Conservation (phyloP, 2,797 vertebrate genomes). For the Buceros bicornis region DNA sequence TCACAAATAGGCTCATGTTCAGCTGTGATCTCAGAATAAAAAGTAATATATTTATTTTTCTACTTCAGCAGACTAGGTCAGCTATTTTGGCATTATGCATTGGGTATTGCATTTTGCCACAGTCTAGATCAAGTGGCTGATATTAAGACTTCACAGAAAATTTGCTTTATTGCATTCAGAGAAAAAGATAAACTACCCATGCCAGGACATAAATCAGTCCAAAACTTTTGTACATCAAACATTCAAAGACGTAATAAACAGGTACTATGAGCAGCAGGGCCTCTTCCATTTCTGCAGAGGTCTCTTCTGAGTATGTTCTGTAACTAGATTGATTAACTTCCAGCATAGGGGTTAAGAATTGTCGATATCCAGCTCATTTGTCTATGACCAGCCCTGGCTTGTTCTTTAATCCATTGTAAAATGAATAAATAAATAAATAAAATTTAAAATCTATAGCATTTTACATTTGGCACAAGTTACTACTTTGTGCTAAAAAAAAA, state of each 20-base stretch:
- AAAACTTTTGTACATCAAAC: neutral
- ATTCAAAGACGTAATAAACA: neutral
- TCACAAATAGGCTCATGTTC: neutral
- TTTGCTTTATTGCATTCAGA: neutral
- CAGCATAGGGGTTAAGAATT: neutral
- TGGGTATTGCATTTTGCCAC: neutral
- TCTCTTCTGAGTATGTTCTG: neutral
- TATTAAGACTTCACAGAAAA: neutral
- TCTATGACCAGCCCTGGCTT: neutral
- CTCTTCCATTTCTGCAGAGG: neutral
- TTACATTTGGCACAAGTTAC: neutral
- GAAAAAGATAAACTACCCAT: neutral
- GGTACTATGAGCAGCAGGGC: neutral
- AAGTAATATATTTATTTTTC: neutral
- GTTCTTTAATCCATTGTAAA: neutral
- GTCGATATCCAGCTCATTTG: neutral
- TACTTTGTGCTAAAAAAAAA: neutral
- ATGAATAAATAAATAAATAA: neutral
- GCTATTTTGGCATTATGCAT: neutral
- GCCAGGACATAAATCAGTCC: neutral
- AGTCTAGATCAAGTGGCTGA: neutral
- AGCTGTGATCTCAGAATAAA: neutral
- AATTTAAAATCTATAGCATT: neutral
- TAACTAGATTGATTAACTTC: neutral
- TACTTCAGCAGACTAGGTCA: neutral